Percentiles rank a stretch among this genome's conserved stretches.
phyloP scores from a whole-genome alignment of 2,888 invertebrate genomes.

The Fragum fragum region DNA sequence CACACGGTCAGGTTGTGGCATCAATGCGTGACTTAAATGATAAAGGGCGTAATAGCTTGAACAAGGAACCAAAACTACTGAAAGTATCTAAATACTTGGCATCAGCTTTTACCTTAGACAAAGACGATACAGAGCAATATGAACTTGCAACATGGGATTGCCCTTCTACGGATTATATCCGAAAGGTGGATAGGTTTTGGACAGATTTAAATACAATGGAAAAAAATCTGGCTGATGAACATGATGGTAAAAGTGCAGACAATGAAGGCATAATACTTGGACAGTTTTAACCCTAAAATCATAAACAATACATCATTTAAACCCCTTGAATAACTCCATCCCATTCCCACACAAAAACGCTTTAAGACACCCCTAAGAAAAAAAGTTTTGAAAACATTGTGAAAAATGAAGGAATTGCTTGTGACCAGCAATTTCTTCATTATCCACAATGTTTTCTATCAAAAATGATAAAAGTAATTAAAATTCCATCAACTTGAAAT shows the following conservation, averaged over 20 bases:
- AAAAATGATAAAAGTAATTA: too few species aligned
- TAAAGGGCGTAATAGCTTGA: not conserved
- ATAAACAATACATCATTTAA: too few species aligned
- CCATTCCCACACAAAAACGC: too few species aligned
- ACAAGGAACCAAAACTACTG: constrained; percentile 30
- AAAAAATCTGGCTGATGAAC: constrained; percentile 1
- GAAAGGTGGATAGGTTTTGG: constrained; percentile 14
- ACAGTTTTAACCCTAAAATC: constrained; percentile 1
- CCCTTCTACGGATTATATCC: constrained; percentile 35
- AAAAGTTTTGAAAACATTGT: too few species aligned
- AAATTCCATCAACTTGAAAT: too few species aligned
- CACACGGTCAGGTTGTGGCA: constrained; percentile 53
- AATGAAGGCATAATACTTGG: not conserved
- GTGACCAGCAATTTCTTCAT: too few species aligned
- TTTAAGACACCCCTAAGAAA: too few species aligned
- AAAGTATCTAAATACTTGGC: constrained; percentile 49
- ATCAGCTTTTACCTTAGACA: constrained; percentile 32
- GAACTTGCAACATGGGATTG: constrained; percentile 61
- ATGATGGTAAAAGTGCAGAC: not conserved
- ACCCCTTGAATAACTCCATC: too few species aligned
- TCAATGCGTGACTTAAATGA: constrained; percentile 35
- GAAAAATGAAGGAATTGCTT: too few species aligned
- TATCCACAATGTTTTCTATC: too few species aligned
- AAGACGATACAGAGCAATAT: not conserved
- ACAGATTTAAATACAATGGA: constrained; percentile 10